Base-by-base conservation (phyloP, 2,797 vertebrate genomes). In the Gobio occitaniae region DNA sequence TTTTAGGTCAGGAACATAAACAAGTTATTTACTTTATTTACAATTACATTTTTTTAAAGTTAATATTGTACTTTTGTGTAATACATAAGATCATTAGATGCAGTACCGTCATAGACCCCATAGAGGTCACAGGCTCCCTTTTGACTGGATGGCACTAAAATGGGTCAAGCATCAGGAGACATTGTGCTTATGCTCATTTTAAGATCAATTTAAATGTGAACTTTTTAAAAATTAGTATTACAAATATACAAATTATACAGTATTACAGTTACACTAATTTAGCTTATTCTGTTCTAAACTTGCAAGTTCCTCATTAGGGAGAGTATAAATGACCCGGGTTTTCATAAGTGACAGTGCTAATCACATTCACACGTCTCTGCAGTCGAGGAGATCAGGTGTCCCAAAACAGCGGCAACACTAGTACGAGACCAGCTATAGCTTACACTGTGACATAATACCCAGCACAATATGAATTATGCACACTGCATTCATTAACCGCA, bases 401-500 rank as follows among this genome's bases (percentile, higher is more conserved):
- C 84, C 70, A 82, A 83, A 79, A 74, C 72, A 90, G 86, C 83
- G 89, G 88, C 86, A 88, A 90, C 66, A 89, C 85, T 87, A 93
- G 87, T 86, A 90, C 88, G 87, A 91, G 88, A 91, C 91, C 89
- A 86, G 87, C 86, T 76, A 90, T 91, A 96, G 89, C 87, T 88
- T 92, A 93, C 85, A 66, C 92, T 87, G 93, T 91, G 89, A 95
- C 89, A 88, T 86, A 96, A 96, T 95, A 96, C 92, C 19, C 81
- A 85, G 94, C 87, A 89, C 61, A 25, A 1, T 50, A 88, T 97
- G 92, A 97, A 98, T 98, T 96, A 98, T 98, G 95, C 92, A 98
- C 95, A 93, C 92, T 92, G 95, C 95, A 95, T 97, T 95, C 95
- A 95, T 94, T 75, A 90, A 86, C 89, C 88, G 92, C 93, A 91